Base-by-base conservation (phyloP, 2,797 vertebrate genomes). In the Chrosomus eos region DNA sequence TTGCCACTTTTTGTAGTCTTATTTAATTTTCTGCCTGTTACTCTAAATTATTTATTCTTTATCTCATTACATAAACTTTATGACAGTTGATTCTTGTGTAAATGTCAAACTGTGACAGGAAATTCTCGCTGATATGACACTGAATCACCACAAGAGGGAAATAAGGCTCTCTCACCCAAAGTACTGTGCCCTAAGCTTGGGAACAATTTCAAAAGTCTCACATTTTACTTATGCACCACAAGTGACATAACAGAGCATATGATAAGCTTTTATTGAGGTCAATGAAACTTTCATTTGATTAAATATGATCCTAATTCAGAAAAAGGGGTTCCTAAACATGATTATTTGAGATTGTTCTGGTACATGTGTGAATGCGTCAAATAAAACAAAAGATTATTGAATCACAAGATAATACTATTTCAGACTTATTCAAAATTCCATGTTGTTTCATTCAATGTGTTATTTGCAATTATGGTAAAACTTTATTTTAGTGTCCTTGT, bases 101-200 rank as follows among this genome's bases (percentile, higher is more conserved):
- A 28, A 60, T 0, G 33, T 77, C 23, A n/a, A 19, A 5, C 16
- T 31, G 11, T 40, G 11, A 60, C 31, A 36, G 33, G 58, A 21
- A 84, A 60, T 38, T 19, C 21, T 60, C 10, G 7, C 33, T 70
- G 72, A 70, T 80, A 45, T 82, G 53, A n/a, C 84, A 70, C 33
- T 58, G 2, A 67, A 68, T 3, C 48, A 43, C 88, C 88, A 84
- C 70, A 71, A 89, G 89, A 86, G 88, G 73, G 89, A 45, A 75
- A 64, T 62, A 55, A 66, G 36, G 80, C 60, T 84, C 85, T 68
- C 76, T 77, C 64, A 51, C 23, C 51, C 53, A 58, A 77, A 68
- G 45, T 31, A n/a, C 45, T 7, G n/a, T 53, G 72, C 23, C 48
- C 43, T 76, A n/a, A 40, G 60, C 45, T 38, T 23, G 10, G n/a